Evolutionary conservation across 2,113 vertebrate species (phyloP).

Genomic region (Sphyrna mokarran): DNA sequence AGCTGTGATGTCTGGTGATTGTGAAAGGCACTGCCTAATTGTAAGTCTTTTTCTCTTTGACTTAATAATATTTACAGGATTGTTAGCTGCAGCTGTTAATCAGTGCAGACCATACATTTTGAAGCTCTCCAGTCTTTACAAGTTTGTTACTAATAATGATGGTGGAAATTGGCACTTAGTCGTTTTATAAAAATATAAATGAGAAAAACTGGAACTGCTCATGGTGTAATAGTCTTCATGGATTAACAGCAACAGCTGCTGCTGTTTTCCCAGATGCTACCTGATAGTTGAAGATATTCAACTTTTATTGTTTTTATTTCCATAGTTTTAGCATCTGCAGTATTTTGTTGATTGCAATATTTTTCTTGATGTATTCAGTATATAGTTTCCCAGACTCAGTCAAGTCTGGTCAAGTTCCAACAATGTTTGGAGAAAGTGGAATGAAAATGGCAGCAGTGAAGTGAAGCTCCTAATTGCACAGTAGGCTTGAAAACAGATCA

Average conservation of each 20-base stretch:
- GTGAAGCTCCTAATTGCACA: not conserved
- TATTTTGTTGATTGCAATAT: not conserved
- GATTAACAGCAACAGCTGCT: not conserved
- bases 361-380: not conserved
- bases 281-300: not conserved
- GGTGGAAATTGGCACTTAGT: not conserved
- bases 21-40: too few species aligned
- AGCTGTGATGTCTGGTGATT: too few species aligned
- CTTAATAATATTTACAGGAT: not conserved
- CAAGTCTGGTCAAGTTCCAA: not conserved
- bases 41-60: too few species aligned
- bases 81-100: not conserved
- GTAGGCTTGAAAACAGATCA: not conserved
- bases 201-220: not conserved
- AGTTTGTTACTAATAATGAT: not conserved
- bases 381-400: not conserved
- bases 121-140: not conserved
- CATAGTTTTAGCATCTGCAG: not conserved
- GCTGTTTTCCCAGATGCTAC: not conserved
- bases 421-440: not conserved
- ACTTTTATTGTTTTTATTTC: not conserved
- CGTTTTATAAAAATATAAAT: not conserved
- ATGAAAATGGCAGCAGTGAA: not conserved
- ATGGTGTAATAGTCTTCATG: not conserved
- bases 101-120: not conserved